phyloP scores from a whole-genome alignment of 2,113 vertebrate species.

The Onychostoma macrolepis region DNA sequence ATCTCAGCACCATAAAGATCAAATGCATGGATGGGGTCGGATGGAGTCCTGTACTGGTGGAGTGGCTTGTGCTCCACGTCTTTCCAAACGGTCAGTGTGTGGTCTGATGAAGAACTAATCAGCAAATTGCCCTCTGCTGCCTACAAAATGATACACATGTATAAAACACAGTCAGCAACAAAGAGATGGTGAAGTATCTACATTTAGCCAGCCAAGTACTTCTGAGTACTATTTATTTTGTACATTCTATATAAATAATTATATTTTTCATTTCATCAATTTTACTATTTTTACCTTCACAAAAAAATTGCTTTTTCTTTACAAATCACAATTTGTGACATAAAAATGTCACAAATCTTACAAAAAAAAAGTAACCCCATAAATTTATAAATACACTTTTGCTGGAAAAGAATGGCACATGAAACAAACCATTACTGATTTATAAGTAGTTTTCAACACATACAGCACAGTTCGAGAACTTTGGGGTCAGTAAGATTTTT shows the following conservation, averaged over 20 bases:
- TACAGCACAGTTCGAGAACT: neutral
- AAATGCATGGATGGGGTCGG: constrained; percentile 91
- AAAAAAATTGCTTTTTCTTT: neutral
- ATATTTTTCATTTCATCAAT: neutral
- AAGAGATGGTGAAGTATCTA: neutral
- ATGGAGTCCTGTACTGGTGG: constrained; percentile 89
- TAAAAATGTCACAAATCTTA: neutral
- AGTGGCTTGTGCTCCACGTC: constrained; percentile 92
- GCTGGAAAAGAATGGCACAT: neutral
- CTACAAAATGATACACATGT: constrained; percentile 70
- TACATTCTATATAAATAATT: neutral
- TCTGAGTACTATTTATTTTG: neutral
- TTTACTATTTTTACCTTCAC: neutral
- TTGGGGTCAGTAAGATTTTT: neutral
- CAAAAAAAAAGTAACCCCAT: neutral
- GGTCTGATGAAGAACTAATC: constrained; percentile 93
- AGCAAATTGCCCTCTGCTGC: constrained; percentile 89
- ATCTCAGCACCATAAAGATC: constrained; percentile 91
- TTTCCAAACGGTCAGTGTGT: constrained; percentile 93
- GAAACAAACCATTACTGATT: too few species aligned
- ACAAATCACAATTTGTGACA: neutral
- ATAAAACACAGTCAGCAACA: constrained; percentile 5
- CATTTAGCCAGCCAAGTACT: neutral
- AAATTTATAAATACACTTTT: neutral
- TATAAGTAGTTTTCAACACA: too few species aligned